phyloP scores from a whole-genome alignment of 2,888 invertebrate species.

The Malthinus flaveolus region DNA sequence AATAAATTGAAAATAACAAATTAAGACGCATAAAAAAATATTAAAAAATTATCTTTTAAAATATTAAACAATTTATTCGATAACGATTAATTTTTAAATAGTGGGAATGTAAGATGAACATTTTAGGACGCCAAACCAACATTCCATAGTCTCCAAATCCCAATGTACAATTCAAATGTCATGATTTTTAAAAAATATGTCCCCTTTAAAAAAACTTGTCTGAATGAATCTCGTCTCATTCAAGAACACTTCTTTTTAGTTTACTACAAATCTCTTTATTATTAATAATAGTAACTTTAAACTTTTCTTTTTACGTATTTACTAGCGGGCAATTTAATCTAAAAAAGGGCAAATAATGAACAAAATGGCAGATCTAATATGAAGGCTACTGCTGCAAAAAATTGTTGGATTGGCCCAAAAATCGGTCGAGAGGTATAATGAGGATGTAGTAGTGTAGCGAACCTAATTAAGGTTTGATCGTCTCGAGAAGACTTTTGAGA shows the following conservation, averaged over 20 bases:
- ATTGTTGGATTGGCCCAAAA: no score
- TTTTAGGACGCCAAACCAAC: constrained; percentile 2
- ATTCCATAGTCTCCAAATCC: constrained; percentile 2
- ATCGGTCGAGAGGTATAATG: no score
- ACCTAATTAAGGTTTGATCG: no score
- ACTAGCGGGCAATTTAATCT: no score
- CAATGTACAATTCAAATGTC: constrained; percentile 1
- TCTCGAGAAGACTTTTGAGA: no score
- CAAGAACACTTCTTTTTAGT: neutral
- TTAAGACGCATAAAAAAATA: no score
- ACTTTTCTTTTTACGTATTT: no score
- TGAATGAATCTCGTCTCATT: constrained; percentile 6
- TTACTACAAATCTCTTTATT: constrained; percentile 4
- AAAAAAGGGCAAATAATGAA: no score
- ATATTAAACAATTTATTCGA: constrained; percentile 2
- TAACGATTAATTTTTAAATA: constrained; percentile 2
- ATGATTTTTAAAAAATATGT: constrained; percentile 6
- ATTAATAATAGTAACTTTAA: neutral
- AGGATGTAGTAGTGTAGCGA: no score
- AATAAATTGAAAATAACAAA: no score
- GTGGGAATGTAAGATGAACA: constrained; percentile 4
- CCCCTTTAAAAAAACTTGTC: constrained; percentile 1
- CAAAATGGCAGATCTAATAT: no score
- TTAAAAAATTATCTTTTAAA: neutral
- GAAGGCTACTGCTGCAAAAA: no score